These are phyloP conservation scores for Sesamia nonagrioides DNA, from an alignment of 1,140 invertebrate genomes.

Conservation along the genomic window DNA sequence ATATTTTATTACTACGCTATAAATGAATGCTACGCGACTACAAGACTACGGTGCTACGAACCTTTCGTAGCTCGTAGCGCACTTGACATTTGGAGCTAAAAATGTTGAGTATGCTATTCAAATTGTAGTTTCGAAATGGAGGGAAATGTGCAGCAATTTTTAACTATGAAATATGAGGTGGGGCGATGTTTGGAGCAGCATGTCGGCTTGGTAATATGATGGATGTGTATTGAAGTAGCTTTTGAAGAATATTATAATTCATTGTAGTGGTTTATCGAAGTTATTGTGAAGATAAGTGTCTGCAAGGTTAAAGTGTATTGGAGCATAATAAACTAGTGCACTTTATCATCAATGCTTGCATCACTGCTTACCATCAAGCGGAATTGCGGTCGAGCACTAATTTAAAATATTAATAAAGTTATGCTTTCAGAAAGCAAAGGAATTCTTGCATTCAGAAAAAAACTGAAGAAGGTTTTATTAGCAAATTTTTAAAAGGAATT, in stretches of 20 bases:
- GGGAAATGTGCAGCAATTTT: constrained; percentile 13
- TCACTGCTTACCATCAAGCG: no score
- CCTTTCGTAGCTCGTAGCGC: constrained; percentile 33
- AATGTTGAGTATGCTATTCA: constrained; percentile 8
- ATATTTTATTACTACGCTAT: constrained; percentile 26
- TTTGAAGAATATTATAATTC: not conserved
- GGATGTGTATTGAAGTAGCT: constrained; percentile 4
- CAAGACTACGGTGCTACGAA: constrained; percentile 9
- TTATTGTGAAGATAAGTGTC: not conserved
- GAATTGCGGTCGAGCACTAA: no score
- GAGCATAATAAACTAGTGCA: no score
- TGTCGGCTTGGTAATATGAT: constrained; percentile 2
- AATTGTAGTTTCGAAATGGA: constrained; percentile 10
- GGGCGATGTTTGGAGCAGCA: not conserved
- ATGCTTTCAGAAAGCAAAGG: not conserved
- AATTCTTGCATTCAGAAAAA: no score
- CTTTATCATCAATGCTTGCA: no score
- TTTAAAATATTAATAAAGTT: no score
- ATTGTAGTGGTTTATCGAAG: not conserved
- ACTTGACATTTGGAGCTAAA: constrained; percentile 26
- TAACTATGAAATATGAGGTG: constrained; percentile 30
- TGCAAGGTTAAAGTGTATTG: no score
- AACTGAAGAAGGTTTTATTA: no score
- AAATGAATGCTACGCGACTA: constrained; percentile 19
- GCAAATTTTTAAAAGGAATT: no score